These are phyloP conservation scores for Ibidorhyncha struthersii DNA, from an alignment of 2,113 vertebrate genomes.

Conservation along the genomic window DNA sequence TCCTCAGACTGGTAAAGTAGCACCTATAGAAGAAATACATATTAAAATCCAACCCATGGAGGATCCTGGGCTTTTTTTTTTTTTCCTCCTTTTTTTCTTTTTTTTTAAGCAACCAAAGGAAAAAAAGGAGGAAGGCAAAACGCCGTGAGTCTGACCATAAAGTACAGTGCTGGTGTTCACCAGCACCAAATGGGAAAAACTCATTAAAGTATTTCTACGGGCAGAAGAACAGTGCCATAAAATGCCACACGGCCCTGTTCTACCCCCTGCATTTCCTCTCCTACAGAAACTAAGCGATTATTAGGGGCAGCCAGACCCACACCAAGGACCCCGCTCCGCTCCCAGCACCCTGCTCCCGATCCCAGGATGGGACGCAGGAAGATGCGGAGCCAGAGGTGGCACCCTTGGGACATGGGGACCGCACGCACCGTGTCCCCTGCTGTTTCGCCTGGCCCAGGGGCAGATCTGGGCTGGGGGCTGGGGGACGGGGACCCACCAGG, in stretches of 20 bases:
- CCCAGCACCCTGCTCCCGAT: not conserved
- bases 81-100: too few species aligned
- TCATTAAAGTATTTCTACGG: not conserved
- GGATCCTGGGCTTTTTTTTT: not conserved
- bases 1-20: not conserved
- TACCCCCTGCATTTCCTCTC: not conserved
- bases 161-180: not conserved
- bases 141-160: not conserved
- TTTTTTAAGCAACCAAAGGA: not conserved
- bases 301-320: not conserved
- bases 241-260: not conserved
- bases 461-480: not conserved
- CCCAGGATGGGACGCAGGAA: not conserved
- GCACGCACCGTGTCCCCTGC: not conserved
- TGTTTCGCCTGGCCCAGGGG: not conserved
- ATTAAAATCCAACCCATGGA: not conserved
- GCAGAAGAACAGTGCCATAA: not conserved
- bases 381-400: not conserved
- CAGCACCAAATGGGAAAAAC: not conserved
- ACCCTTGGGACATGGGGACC: not conserved
- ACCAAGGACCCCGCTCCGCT: fast-evolving
- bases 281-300: not conserved
- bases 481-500: not conserved
- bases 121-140: not conserved
- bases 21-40: not conserved